Base-by-base conservation (phyloP, 2,888 invertebrate genomes). In the Rotaria sp. region DNA sequence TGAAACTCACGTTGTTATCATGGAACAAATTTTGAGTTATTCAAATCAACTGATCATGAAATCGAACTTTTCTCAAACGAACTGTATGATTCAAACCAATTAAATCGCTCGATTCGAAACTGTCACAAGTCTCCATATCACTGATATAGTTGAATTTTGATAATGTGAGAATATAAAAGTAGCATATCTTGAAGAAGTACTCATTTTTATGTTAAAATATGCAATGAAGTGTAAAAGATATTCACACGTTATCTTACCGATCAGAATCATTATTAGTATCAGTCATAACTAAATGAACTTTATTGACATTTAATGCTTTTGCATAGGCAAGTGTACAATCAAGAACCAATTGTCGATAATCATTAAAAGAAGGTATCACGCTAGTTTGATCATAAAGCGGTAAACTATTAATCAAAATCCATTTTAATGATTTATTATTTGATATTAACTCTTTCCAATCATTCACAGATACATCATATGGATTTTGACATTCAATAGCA, bases 401-500 rank as follows among this genome's bases (percentile, higher is more conserved):
- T 80, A 45, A 13, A 80, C 80, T 80, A 80, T 80, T 80, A 21
- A 80, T 80, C 45, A 80, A 80, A 8, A 80, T 45, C 80, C 80
- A 80, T 80, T 80, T 80, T 15, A 45, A 45, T 80, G 45, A 3
- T 45, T 45, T 45, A 15, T 45, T n/a, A 3, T 80, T 45, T 2
- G 41, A 26, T 4, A 80, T 45, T 15, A 80, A 4, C 45, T 41
- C 15, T 80, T 80, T 80, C 80, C 80, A 80, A 45, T n/a, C 26
- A 45, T 80, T 11, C 2, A 45, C 13, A 45, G 80, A n/a, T n/a
- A 80, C 13, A 3, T 80, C 80, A 80, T 80, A 80, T 0, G 80
- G 80, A 45, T 45, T 80, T 80, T 80, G 80, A 80, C 80, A 80
- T 80, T 80, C 80, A 45, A 80, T n/a, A 10, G 80, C 80, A 13